These are phyloP conservation scores for Coelopa pilipes DNA, from an alignment of 2,888 invertebrate species.

Conservation along the genomic window DNA sequence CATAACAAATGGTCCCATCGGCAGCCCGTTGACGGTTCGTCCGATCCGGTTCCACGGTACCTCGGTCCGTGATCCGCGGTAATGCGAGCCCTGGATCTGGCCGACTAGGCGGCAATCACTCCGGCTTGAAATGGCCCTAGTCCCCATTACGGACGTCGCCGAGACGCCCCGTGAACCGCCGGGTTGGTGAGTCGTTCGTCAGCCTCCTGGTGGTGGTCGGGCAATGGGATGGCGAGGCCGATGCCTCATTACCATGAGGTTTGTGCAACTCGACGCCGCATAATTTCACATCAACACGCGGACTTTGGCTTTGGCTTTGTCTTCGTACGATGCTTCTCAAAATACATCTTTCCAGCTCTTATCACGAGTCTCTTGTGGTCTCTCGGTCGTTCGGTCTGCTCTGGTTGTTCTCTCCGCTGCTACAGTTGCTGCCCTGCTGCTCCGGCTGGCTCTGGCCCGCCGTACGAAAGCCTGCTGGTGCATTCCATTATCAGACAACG, in stretches of 20 bases:
- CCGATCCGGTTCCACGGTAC: too few relatives aligned
- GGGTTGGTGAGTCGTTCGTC: not conserved
- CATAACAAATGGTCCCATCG: conserved; percentile 20
- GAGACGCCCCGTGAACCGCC: not conserved
- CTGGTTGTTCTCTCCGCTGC: not conserved
- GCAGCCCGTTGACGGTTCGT: not conserved
- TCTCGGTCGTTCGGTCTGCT: too few relatives aligned
- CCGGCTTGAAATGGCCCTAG: too few relatives aligned
- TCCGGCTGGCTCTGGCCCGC: conserved; percentile 1
- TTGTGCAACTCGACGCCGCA: conserved; percentile 3
- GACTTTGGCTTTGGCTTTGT: too few relatives aligned
- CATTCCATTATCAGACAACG: conserved; percentile 64
- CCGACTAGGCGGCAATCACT: too few relatives aligned
- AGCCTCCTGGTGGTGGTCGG: not conserved
- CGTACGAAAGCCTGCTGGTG: conserved; percentile 25
- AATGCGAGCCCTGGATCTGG: too few relatives aligned
- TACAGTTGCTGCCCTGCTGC: conserved; percentile 3
- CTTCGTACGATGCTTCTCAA: too few relatives aligned
- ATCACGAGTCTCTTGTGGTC: too few relatives aligned
- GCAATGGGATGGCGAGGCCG: not conserved
- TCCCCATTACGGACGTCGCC: too few relatives aligned
- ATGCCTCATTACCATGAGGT: conserved; percentile 18
- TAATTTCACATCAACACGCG: conserved; percentile 3
- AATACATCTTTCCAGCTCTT: too few relatives aligned
- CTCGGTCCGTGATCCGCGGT: too few relatives aligned